Evolutionary conservation across 2,113 vertebrate species (phyloP), one percentile per base, ranked within the genome.

Genomic region (Antidorcas marsupialis): DNA sequence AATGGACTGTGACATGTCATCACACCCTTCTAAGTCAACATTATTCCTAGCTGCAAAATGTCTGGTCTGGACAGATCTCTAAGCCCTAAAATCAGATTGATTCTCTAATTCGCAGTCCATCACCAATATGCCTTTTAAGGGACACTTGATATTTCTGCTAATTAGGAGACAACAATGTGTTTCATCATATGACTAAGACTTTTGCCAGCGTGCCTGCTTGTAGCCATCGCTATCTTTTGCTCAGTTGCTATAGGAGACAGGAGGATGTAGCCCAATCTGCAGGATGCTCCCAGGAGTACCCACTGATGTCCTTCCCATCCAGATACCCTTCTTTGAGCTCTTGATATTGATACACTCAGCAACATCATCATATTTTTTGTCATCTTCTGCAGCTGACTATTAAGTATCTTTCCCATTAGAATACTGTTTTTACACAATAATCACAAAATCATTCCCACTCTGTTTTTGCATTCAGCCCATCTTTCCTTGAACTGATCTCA

Each of bases 31-130:
- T 59, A 52, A 71, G 83, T 39, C 93, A 91, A 86, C 8, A 64
- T 52, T 87, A n/a, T 79, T 57, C 45, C 88, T 25, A 64, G 93
- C 39, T 93, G 60, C 62, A 95, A 67, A 95, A 93, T 1, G 3
- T 93, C 82, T 93, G 60, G 39, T 43, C 39, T 96, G 91, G 76
- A 55, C 0, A 79, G 67, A 71, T 27, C 39, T 71, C 36, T 28
- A 27, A 57, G 39, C 47, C 83, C 94, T 97, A 96, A 97, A 96
- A 93, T 91, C 57, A 97, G 96, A 93, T n/a, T 33, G 52, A 71
- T 76, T 89, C 59, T 94, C 89, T 93, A 91, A 96, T 81, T 89
- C 39, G 60, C 64, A 76, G 87, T 45, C 76, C 87, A 81, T 57
- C 53, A 87, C n/a, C 27, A 59, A 74, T 25, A 62, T 94, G 53